These are phyloP conservation scores for Poecilia wingei DNA, from an alignment of 2,797 vertebrate species.

Conservation along the genomic window DNA sequence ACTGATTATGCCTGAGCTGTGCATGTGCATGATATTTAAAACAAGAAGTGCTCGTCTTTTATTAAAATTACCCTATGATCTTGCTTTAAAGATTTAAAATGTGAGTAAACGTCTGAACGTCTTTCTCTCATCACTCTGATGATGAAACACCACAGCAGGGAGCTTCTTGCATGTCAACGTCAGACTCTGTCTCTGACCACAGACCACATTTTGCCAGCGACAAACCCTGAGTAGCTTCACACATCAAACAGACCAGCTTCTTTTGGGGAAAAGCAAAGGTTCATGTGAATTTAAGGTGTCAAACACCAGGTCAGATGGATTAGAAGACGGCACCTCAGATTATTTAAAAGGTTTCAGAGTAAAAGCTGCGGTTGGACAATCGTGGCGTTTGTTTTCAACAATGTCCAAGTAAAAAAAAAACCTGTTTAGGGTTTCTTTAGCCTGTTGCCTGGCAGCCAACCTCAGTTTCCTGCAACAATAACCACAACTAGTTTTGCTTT, in stretches of 20 bases:
- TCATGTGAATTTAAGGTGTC: background rate
- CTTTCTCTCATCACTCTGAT: background rate
- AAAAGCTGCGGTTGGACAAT: background rate
- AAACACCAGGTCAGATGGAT: background rate
- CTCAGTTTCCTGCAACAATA: constrained; percentile 60
- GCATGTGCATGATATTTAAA: background rate
- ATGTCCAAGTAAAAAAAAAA: constrained; percentile 27
- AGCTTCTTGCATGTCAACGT: background rate
- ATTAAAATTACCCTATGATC: background rate
- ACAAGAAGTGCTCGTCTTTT: background rate
- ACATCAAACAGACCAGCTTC: constrained; percentile 46
- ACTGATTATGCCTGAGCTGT: background rate
- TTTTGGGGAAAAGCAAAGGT: constrained; percentile 17
- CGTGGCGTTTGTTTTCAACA: background rate
- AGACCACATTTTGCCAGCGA: constrained; percentile 2
- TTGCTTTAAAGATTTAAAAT: background rate
- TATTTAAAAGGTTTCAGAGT: background rate
- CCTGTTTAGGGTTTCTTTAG: constrained; percentile 33
- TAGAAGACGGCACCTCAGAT: background rate
- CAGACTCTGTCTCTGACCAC: constrained; percentile 27
- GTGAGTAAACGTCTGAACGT: background rate
- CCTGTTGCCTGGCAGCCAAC: constrained; percentile 52
- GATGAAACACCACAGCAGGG: background rate
- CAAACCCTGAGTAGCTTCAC: constrained; percentile 11
- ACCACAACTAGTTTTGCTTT: constrained; percentile 40